Base-by-base conservation (phyloP, 2,888 invertebrate species). In the Ophraella communa region DNA sequence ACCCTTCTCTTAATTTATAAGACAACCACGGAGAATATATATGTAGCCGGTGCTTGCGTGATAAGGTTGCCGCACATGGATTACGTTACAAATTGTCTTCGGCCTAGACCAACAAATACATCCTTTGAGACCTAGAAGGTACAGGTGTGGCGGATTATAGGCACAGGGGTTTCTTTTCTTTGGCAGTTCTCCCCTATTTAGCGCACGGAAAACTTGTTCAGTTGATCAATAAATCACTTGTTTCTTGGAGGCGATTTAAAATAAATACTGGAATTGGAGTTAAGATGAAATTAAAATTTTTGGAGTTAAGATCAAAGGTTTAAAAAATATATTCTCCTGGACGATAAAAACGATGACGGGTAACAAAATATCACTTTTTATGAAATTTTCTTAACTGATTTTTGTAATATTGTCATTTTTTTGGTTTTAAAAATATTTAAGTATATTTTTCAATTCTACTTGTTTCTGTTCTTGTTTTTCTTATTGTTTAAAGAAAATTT, bases 91-190 rank as follows among this genome's bases (percentile, higher is more conserved):
- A n/a, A 45, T 45, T 23, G 45, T 45, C 23, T 45, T 45, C 23
- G 45, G 20, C 45, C 45, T 21, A 45, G n/a, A 20, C 45, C 21
- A 4, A 4, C 20, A 11, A 14, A n/a, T 21, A 45, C 23, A 45
- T 45, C 45, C 45, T 45, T 45, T 45, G 21, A 45, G 45, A 45
- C 45, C 21, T n/a, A 45, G 21, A 21, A 45, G 45, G 45, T 45
- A n/a, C 45, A 45, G 45, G 23, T 45, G 45, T 45, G 45, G 45
- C 5, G 45, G 45, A 45, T 45, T 45, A 4, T 20, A n/a, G 4
- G 21, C 10, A 8, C 18, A 21, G 23, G n/a, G 2, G 11, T 7
- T 11, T 11, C 45, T 45, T 45, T 20, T 39, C 45, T 45, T 21
- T 20, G 20, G 21, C 45, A 45, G 44, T 44, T 44, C 20, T 20